Percentiles rank a stretch among this genome's conserved stretches.
These are phyloP conservation scores for Theristicus caerulescens DNA, from an alignment of 2,113 vertebrate species.

Conservation along the genomic window DNA sequence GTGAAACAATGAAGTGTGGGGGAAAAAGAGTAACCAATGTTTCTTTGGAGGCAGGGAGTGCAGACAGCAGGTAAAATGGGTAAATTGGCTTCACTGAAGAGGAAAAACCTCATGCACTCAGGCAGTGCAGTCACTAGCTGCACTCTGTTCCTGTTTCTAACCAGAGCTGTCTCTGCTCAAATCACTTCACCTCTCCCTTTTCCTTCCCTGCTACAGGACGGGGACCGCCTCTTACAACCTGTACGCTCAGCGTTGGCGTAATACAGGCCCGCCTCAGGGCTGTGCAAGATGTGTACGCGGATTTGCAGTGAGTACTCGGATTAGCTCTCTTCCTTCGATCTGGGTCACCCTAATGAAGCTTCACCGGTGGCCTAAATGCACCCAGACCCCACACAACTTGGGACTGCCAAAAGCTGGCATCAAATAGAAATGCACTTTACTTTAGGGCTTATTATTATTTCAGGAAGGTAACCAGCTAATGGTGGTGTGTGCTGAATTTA, in stretches of 20 bases:
- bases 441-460: neutral
- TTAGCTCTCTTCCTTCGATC: neutral
- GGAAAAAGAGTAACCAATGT: neutral
- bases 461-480: neutral
- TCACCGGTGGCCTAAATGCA: neutral
- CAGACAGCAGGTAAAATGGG: neutral
- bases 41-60: neutral
- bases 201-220: neutral
- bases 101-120: neutral
- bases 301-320: neutral
- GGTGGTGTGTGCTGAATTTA: constrained; percentile 34
- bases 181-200: neutral
- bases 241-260: neutral
- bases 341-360: neutral
- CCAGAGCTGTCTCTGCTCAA: neutral
- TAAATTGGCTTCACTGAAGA: neutral
- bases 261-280: neutral
- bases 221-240: neutral
- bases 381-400: neutral
- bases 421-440: neutral
- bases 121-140: neutral
- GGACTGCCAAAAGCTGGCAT: neutral
- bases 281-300: neutral
- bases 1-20: neutral
- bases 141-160: neutral